These are phyloP conservation scores for Calameuta idolon DNA, from an alignment of 2,888 invertebrate genomes.

Conservation along the genomic window DNA sequence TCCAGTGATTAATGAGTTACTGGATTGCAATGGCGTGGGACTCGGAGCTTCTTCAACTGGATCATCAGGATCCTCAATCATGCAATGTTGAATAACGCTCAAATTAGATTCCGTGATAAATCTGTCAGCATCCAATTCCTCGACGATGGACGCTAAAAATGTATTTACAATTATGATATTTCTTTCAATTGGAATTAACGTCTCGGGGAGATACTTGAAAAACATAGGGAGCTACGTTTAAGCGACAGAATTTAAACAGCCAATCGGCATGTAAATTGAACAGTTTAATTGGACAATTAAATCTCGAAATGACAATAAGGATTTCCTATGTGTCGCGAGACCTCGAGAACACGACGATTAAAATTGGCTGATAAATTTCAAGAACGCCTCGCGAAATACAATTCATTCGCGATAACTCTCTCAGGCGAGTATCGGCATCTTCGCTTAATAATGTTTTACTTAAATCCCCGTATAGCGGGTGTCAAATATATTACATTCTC, in stretches of 20 bases:
- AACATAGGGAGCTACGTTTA: background rate
- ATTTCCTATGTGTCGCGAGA: background rate
- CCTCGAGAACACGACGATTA: background rate
- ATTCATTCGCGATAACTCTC: background rate
- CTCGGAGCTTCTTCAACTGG: conserved; percentile 24
- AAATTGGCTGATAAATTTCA: background rate
- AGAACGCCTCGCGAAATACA: background rate
- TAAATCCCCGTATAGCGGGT: background rate
- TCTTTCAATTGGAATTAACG: background rate
- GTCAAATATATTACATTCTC: conserved; percentile 67
- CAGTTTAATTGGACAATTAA: background rate
- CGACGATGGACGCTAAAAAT: conserved; percentile 27
- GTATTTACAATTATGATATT: background rate
- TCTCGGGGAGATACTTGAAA: background rate
- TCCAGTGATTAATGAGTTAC: conserved; percentile 40
- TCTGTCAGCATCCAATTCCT: conserved; percentile 61
- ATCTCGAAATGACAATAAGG: background rate
- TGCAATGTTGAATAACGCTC: conserved; percentile 64
- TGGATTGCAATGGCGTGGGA: conserved; percentile 15
- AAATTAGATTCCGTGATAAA: conserved; percentile 69
- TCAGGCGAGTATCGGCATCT: too few relatives aligned
- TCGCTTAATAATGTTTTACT: too few relatives aligned
- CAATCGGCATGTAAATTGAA: background rate
- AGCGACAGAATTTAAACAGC: background rate
- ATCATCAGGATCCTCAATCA: conserved; percentile 58